These are phyloP conservation scores for Scaeva pyrastri DNA, from an alignment of 2,888 invertebrate species.

Conservation along the genomic window DNA sequence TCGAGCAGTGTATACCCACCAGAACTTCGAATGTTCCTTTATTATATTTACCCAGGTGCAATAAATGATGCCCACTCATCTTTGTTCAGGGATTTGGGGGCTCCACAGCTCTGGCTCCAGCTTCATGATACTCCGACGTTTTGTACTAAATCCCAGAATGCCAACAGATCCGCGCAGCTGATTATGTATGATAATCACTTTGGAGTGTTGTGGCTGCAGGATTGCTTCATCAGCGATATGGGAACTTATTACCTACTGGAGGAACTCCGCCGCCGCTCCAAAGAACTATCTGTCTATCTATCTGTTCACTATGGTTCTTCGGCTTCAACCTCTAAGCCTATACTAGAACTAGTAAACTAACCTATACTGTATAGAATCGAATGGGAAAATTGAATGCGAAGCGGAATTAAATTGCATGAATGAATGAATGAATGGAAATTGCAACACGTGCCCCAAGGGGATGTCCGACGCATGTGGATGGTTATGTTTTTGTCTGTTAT, in stretches of 20 bases:
- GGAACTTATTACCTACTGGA: slow-evolving; percentile 69
- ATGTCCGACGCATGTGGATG: slow-evolving; percentile 53
- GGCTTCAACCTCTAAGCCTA: neutral
- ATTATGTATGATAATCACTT: slow-evolving; percentile 72
- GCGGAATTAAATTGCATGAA: slow-evolving; percentile 70
- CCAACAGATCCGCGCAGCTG: slow-evolving; percentile 63
- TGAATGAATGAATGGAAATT: slow-evolving; percentile 71
- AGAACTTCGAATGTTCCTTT: slow-evolving; percentile 40
- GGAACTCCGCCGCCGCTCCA: slow-evolving; percentile 43
- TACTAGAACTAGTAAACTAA: slow-evolving; percentile 8
- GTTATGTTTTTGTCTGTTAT: slow-evolving; percentile 32
- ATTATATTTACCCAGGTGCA: slow-evolving; percentile 74
- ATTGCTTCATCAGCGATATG: slow-evolving; percentile 73
- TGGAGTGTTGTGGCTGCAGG: slow-evolving; percentile 63
- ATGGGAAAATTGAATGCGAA: slow-evolving; percentile 70
- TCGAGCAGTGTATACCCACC: neutral
- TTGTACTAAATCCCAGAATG: slow-evolving; percentile 39
- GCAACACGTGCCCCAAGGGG: slow-evolving; percentile 67
- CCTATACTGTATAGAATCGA: no score
- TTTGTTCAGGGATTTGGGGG: slow-evolving; percentile 39
- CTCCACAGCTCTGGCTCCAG: no score
- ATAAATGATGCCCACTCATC: slow-evolving; percentile 71
- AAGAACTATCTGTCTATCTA: slow-evolving; percentile 29
- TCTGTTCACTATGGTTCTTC: slow-evolving; percentile 44
- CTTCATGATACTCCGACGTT: slow-evolving; percentile 5